Evolutionary conservation across 92 coral and sea anemone species (phyloP), one percentile per base, ranked within the genome.

Genomic region (Epizoanthus stellaris): DNA sequence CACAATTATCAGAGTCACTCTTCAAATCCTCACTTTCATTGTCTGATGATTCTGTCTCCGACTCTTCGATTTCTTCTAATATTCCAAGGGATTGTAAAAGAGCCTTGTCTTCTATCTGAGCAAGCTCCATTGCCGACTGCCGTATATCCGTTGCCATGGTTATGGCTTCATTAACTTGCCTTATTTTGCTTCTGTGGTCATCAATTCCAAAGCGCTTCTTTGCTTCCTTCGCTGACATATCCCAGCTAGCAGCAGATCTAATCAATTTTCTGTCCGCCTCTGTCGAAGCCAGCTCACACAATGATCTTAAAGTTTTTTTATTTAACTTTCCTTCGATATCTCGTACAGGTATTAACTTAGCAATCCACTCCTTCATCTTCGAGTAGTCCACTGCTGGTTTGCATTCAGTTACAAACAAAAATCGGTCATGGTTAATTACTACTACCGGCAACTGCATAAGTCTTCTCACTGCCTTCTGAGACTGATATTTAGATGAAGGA

Each of bases 401-500:
- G 56, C 49, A 53, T 65, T 82, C 88, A 45, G 88, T 86, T 9
- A 90, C 88, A 66, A 57, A 87, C 36, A 90, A 86, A 39, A 57
- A 39, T 54, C 25, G 25, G 25, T 87, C 39, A 52, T 64, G 69
- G 68, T 77, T 82, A 43, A 90, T 87, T 57, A 90, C 70, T 17
- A 82, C 90, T 40, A 70, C 85, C 39, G 90, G 90, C 12, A 90
- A 42, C 58, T 90, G 93, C 93, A 90, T 53, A 38, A 90, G 56
- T 73, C 90, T 75, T 86, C 93, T 86, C 73, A 80, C 87, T 8
- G 90, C 93, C 47, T 86, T 90, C 74, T 90, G 90, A 42, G 93
- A 86, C 73, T 90, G 80, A 79, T 90, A 90, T 23, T 90, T 82
- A 19, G 0, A 11, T 25, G 70, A 64, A 52, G 90, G 79, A 75